Evolutionary conservation across 2,113 vertebrate genomes (phyloP), one percentile per base, ranked within the genome.

Genomic region (Oreotrochilus melanogaster): DNA sequence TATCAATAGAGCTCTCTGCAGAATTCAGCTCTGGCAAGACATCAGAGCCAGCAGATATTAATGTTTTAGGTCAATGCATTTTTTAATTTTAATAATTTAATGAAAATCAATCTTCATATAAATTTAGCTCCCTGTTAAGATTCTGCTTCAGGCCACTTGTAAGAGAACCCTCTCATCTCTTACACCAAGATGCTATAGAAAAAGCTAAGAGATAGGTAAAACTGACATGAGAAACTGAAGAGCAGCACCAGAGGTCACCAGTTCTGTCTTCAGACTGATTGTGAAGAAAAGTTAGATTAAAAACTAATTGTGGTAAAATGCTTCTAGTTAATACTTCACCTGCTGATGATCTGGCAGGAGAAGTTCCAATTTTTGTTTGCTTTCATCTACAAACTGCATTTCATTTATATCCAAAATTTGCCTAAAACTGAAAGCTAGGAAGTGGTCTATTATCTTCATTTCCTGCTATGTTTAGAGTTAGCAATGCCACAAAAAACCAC

Each of bases 141-240:
- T 30, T 31, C 39, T 64, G 18, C 57, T 5, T 47, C 18, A 89
- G 53, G 78, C 56, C 62, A 69, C 18, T 56, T 0, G 1, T 31
- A 78, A 67, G 70, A 73, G 24, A 84, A 51, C 21, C 27, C 78
- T 53, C 35, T 66, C 28, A 75, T 28, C 25, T 76, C 27, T 78
- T 93, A 88, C 16, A 75, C 9, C 56, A 82, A 64, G 78, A 60
- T 22, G 9, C 21, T 45, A 33, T 0, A 92, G 56, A 87, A 91
- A 87, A 87, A 91, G 9, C 5, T 24, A 83, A 60, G 0, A 64
- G 39, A 60, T 7, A 74, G 53, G 31, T 35, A 75, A 85, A 89
- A 60, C 9, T 22, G 47, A 35, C 22, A 47, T 0, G 0, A 71
- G 25, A 69, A 66, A 87, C 51, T 39, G 43, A 0, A 1, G 30